Evolutionary conservation across 1,140 invertebrate species (phyloP), one percentile per base, ranked within the genome.

Genomic region (Battus philenor): DNA sequence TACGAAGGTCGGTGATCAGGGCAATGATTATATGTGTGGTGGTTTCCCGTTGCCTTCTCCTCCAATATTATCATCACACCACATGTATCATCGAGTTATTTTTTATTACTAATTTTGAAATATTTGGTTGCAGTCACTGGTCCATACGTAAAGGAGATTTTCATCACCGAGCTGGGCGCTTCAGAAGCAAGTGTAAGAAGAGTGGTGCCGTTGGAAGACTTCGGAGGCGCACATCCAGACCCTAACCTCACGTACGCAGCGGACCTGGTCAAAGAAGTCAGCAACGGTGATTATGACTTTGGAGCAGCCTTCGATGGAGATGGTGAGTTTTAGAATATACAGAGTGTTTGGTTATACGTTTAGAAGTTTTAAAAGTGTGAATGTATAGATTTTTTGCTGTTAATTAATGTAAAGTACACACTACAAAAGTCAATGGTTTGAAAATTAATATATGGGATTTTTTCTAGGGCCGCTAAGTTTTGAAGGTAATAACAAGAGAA

Each of bases 281-380:
- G 91, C 64, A 88, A 91, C 57, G 93, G 94, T 1, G 90, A 93
- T 38, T 95, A 95, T 74, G 95, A 97, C 79, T 94, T 99, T 70
- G 98, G 98, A 22, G 97, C 96, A 20, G 98, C 98, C 33, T 99
- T 99, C 85, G 98, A 99, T 89, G 98, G 98, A 5, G 98, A 99
- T 87, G 98, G 79, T 83, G 34, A 61, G 68, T 38, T 6, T 3
- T 10, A n/a, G n/a, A n/a, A n/a, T n/a, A n/a, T n/a, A n/a, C n/a
- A n/a, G n/a, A n/a, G n/a, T n/a, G n/a, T n/a, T n/a, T n/a, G n/a
- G n/a, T n/a, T n/a, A n/a, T n/a, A n/a, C n/a, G n/a, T n/a, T n/a
- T n/a, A n/a, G n/a, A n/a, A n/a, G n/a, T n/a, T n/a, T n/a, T n/a
- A n/a, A n/a, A n/a, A n/a, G n/a, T n/a, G n/a, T n/a, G n/a, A n/a